Base-by-base conservation (phyloP, 1,140 invertebrate species). In the Tetraneura akinire region DNA sequence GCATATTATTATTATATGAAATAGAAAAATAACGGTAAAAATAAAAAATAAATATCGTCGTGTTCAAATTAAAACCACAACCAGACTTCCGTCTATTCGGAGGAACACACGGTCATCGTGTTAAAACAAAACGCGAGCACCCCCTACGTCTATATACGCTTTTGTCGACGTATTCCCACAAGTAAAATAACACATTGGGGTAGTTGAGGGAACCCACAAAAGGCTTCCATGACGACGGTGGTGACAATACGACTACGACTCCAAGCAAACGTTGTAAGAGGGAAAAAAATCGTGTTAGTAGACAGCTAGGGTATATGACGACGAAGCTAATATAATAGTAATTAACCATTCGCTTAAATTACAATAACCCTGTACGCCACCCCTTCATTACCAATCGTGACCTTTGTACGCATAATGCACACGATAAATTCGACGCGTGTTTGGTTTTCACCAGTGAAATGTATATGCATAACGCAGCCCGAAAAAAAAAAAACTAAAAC, bases 321-420 rank as follows among this genome's bases (percentile, higher is more conserved):
- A 37, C 32, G 32, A 37, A 8, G 42, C 37, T 68, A 68, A 47
- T 68, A 68, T 32, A 51, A 73, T 73, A 53, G 45, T 76, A 76
- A 76, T 76, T 76, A 76, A 76, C 73, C 42, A n/a, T n/a, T 68
- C 42, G 37, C 3, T 32, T 32, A 57, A 42, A 76, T 32, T 11
- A 76, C 73, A 57, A 76, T 76, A 42, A n/a, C n/a, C 53, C 32
- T 13, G 26, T 4, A 37, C 8, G 8, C 32, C 32, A 37, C 45
- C 1, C 3, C 45, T n/a, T n/a, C n/a, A n/a, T n/a, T n/a, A n/a
- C n/a, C n/a, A n/a, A n/a, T n/a, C n/a, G n/a, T n/a, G n/a, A n/a
- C 45, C 45, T 47, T 14, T 14, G 13, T 8, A 14, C 45, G 45
- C 1, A 47, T 13, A 8, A 9, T 11, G 5, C 9, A 55, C 21